A percentile compares a stretch with the other conserved stretches of the same genome.
Evolutionary conservation across 2,797 vertebrate genomes (phyloP).

Genomic region (Columba guinea): DNA sequence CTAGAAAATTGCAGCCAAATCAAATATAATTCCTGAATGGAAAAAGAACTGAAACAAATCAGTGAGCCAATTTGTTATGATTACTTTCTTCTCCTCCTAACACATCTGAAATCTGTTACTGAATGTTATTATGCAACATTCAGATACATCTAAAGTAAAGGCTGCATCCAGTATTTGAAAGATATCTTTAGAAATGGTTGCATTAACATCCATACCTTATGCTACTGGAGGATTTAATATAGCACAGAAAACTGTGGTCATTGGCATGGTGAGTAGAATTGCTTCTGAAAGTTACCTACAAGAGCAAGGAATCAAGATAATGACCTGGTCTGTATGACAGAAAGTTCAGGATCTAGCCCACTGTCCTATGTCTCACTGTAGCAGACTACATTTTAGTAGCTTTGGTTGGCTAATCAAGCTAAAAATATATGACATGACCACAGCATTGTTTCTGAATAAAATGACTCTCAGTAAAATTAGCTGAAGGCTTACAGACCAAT

Average conservation of each 20-base stretch:
- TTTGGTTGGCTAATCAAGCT: neutral
- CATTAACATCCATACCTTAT: neutral
- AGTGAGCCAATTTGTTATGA: neutral
- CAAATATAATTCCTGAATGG: neutral
- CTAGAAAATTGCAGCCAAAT: constrained; percentile 3
- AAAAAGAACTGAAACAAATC: neutral
- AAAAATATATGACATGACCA: neutral
- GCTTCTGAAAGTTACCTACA: neutral
- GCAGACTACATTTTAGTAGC: neutral
- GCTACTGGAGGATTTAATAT: neutral
- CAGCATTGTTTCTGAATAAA: constrained; percentile 57
- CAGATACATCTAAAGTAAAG: neutral
- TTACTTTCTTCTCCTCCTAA: constrained; percentile 1
- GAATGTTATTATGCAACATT: neutral
- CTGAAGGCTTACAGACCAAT: constrained; percentile 17
- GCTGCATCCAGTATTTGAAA: neutral
- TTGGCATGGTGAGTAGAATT: constrained; percentile 34
- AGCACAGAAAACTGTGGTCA: neutral
- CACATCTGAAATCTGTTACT: neutral
- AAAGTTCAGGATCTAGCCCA: constrained; percentile 16
- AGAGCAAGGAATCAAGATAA: constrained; percentile 6
- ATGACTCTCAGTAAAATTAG: constrained; percentile 22
- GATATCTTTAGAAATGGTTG: neutral
- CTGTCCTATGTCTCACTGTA: constrained; percentile 6
- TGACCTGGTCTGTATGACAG: neutral